Base-by-base conservation (phyloP, 2,888 invertebrate genomes). In the Glaucopsyche alexis region DNA sequence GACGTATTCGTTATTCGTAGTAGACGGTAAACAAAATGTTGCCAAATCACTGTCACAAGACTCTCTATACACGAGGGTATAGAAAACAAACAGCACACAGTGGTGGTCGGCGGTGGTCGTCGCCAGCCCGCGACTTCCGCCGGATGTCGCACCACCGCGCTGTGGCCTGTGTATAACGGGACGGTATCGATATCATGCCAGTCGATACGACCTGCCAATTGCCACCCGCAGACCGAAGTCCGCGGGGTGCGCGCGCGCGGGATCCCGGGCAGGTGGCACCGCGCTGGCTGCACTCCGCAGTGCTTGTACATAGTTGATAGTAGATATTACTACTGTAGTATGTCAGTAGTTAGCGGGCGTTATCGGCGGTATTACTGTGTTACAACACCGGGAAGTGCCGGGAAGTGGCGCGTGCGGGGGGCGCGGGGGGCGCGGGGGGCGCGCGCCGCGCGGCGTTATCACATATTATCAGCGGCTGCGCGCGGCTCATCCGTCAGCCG, bases 401-500 rank as follows among this genome's bases (percentile, higher is more conserved):
- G 29, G 29, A 29, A 29, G 29, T 29, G 29, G 42, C 42, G 42
- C 19, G 55, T 8, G 49, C 11, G 13, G 55, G 55, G 16, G 19
- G 16, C 9, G 55, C 16, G 52, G 16, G 8, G 7, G 52, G 52
- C 16, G 52, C 52, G 52, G 9, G 52, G 16, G 52, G 19, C 40
- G 40, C 40, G 40, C 6, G 52, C 52, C 4, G 40, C 29, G 42
- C 42, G 55, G 55, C 19, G 52, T 3, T 55, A 55, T 55, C 55
- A 11, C 52, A n/a, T n/a, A n/a, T 52, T 52, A 52, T 52, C 52
- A 16, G 52, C n/a, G n/a, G 52, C 8, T 16, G 16, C 55, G 16
- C 55, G 55, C 55, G 55, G 55, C 55, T 55, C 55, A 55, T 55
- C 55, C 55, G 52, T 52, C 52, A 9, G n/a, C 52, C 52, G 55